Evolutionary conservation across 2,113 vertebrate species (phyloP).

Genomic region (Leucoraja erinaceus): DNA sequence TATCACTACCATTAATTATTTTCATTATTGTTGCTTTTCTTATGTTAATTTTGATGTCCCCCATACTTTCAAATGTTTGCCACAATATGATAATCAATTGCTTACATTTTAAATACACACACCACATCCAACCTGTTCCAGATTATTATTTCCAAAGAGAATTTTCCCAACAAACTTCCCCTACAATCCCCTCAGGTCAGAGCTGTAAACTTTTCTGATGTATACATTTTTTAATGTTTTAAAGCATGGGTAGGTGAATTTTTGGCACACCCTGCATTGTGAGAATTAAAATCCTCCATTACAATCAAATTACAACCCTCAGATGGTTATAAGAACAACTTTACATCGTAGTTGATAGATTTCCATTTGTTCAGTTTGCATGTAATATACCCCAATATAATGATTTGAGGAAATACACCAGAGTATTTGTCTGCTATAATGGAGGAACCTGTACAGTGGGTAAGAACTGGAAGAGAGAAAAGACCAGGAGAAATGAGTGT

Average conservation of each 20-base stretch:
- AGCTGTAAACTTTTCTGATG: not conserved
- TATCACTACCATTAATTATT: too few relatives aligned
- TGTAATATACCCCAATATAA: not conserved
- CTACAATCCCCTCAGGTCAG: not conserved
- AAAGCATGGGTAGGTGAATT: not conserved
- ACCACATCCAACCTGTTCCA: not conserved
- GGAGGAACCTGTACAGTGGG: not conserved
- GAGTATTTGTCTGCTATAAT: not conserved
- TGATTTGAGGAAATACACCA: not conserved
- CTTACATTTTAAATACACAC: not conserved
- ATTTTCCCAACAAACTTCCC: too few relatives aligned
- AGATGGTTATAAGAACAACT: not conserved
- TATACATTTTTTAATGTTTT: not conserved
- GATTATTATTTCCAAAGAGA: not conserved
- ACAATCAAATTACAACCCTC: not conserved
- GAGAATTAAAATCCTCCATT: not conserved
- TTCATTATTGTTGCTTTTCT: too few relatives aligned
- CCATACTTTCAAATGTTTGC: too few relatives aligned
- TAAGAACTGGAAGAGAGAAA: not conserved
- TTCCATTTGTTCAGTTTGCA: not conserved
- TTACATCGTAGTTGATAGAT: not conserved
- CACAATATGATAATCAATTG: not conserved
- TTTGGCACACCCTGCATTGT: not conserved
- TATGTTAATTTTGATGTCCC: too few relatives aligned
- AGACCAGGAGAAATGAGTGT: too few relatives aligned